A percentile compares a stretch with the other conserved stretches of the same genome.
Evolutionary conservation across 1,140 invertebrate species (phyloP).

Genomic region (Scaptomyza pallida): DNA sequence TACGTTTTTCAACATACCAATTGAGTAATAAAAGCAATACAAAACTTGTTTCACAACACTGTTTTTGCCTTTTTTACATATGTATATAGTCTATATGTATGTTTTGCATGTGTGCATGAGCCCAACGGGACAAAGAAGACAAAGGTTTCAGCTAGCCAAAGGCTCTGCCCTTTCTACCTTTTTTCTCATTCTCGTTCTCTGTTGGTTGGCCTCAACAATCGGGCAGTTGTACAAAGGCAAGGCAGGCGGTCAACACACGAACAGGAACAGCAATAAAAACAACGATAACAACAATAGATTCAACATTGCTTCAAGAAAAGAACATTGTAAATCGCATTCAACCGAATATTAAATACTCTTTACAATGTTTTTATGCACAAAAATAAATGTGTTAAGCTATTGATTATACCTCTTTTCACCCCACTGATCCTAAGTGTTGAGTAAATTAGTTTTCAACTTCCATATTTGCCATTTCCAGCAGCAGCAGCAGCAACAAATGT

Average conservation of each 20-base stretch:
- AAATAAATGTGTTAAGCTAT: too few relatives aligned
- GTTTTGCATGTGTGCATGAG: not conserved
- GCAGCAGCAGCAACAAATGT: constrained; percentile 40
- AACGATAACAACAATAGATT: constrained; percentile 20
- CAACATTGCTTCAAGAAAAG: constrained; percentile 1
- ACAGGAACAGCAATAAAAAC: constrained; percentile 16
- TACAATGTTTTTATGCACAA: not conserved
- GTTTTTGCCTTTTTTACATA: too few relatives aligned
- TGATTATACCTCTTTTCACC: too few relatives aligned
- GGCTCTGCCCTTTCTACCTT: constrained; percentile 12
- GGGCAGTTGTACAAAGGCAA: constrained; percentile 56
- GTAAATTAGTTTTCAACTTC: too few relatives aligned
- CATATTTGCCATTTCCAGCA: not conserved
- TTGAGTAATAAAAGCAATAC: too few relatives aligned
- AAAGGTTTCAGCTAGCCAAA: constrained; percentile 43
- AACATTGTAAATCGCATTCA: not conserved
- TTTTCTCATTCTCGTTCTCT: too few relatives aligned
- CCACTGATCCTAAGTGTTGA: too few relatives aligned
- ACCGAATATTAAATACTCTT: not conserved
- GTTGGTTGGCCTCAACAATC: constrained; percentile 34
- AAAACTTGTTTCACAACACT: constrained; percentile 1
- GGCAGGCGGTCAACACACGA: constrained; percentile 15
- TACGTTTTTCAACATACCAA: too few relatives aligned
- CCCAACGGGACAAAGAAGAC: constrained; percentile 43
- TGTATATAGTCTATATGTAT: not conserved